phyloP scores from a whole-genome alignment of 1,140 invertebrate species.

The Aphelenchoides besseyi region DNA sequence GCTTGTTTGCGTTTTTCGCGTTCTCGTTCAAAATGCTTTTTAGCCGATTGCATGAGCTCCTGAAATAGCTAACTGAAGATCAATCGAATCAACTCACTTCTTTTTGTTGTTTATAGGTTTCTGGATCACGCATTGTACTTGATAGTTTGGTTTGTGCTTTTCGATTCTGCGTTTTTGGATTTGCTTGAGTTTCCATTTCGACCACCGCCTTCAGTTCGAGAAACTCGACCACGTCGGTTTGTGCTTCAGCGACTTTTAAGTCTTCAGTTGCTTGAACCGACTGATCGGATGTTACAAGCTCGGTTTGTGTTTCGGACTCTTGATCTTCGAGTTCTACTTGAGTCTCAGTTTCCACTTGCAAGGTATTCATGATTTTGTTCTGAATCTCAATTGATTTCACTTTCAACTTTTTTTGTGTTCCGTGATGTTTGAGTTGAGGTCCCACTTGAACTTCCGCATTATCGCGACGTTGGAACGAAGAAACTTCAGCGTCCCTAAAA shows the following conservation, averaged over 20 bases:
- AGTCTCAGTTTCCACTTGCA: neutral
- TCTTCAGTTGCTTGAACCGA: neutral
- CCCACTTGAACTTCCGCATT: conserved; percentile 13
- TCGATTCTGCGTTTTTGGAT: neutral
- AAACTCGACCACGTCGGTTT: conserved; percentile 19
- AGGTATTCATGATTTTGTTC: neutral
- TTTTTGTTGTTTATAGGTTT: conserved; percentile 13
- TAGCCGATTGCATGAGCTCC: conserved; percentile 5
- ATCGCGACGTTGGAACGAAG: neutral
- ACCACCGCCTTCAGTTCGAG: conserved; percentile 1
- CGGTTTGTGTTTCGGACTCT: conserved; percentile 3
- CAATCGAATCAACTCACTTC: neutral
- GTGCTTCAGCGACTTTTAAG: neutral
- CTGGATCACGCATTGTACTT: neutral
- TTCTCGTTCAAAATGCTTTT: conserved; percentile 8
- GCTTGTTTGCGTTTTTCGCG: neutral
- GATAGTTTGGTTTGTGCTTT: conserved; percentile 13
- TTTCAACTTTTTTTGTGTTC: conserved; percentile 10
- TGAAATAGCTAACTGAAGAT: neutral
- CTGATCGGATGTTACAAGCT: neutral
- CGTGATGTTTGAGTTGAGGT: neutral
- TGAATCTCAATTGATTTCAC: conserved; percentile 9
- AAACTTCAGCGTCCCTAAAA: neutral
- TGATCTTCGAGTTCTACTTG: neutral
- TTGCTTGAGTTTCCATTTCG: neutral